Percentiles rank a stretch among this genome's conserved stretches.
These are phyloP conservation scores for Threskiornis aethiopicus DNA, from an alignment of 2,797 vertebrate genomes.

Conservation along the genomic window DNA sequence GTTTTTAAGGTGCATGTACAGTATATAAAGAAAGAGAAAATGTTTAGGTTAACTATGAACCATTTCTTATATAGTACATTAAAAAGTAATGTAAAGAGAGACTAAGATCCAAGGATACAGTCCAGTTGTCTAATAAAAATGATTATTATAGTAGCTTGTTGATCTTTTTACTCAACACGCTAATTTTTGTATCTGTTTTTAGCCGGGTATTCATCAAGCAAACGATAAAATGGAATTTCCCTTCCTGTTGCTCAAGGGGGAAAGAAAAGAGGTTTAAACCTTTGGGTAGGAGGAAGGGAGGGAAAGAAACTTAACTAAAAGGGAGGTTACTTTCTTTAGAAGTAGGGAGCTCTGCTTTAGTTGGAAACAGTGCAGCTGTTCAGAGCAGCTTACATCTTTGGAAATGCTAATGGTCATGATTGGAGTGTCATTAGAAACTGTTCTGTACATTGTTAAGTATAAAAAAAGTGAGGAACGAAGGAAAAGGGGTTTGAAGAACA, in stretches of 20 bases:
- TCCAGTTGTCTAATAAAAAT: constrained; percentile 27
- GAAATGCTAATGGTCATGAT: constrained; percentile 54
- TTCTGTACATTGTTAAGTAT: constrained; percentile 14
- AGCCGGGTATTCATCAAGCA: constrained; percentile 23
- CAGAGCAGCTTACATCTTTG: constrained; percentile 56
- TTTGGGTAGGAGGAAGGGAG: constrained; percentile 3
- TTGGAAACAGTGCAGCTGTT: constrained; percentile 62
- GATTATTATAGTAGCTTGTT: constrained; percentile 10
- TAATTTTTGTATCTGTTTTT: constrained; percentile 42
- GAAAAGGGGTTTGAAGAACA: constrained; percentile 27
- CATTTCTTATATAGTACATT: background rate
- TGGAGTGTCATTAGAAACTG: constrained; percentile 56
- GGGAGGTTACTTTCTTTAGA: constrained; percentile 46
- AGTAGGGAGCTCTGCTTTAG: constrained; percentile 41
- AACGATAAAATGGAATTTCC: constrained; percentile 55
- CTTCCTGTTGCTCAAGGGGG: constrained; percentile 34
- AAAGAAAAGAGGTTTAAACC: background rate
- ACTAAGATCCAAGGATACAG: background rate
- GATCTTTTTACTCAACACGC: background rate
- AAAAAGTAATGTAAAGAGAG: background rate
- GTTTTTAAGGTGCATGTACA: background rate
- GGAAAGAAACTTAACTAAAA: constrained; percentile 2
- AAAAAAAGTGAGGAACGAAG: constrained; percentile 17
- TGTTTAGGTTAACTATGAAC: background rate
- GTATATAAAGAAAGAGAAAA: background rate